Conservation (phyloP, 2,113 vertebrate species). For the Actenoides hombroni region DNA sequence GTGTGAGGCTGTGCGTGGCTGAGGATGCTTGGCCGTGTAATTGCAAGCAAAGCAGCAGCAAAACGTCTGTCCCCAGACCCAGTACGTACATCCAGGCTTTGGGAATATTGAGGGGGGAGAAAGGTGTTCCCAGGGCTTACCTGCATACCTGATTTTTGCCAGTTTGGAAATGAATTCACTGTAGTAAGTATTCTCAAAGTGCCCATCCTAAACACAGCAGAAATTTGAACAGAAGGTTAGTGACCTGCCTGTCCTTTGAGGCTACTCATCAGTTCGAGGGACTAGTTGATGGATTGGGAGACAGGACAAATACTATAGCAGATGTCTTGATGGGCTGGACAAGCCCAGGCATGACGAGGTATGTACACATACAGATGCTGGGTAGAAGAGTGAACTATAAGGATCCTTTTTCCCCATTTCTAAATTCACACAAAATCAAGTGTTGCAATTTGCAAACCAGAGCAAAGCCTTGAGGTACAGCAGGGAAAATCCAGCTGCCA, state of each 20-base stretch:
- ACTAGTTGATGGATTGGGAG: neutral
- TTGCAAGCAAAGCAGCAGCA: neutral
- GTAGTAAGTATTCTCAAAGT: slow-evolving; percentile 91
- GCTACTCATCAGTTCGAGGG: neutral
- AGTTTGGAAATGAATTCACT: slow-evolving; percentile 85
- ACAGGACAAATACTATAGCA: neutral
- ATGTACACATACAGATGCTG: fast-evolving
- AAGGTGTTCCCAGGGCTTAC: slow-evolving; percentile 59
- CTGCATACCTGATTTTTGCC: slow-evolving; percentile 80
- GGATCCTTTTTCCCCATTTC: neutral
- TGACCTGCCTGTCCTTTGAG: neutral
- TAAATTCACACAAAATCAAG: neutral
- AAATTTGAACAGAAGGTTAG: neutral
- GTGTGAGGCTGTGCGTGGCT: neutral
- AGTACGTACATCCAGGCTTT: fast-evolving
- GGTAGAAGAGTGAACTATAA: neutral
- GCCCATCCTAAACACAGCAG: slow-evolving; percentile 74
- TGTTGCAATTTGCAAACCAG: neutral
- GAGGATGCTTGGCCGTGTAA: neutral
- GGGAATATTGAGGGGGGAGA: neutral
- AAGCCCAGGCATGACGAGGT: neutral
- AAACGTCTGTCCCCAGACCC: neutral
- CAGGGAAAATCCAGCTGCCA: neutral
- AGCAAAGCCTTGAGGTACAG: neutral
- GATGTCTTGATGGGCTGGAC: neutral